Conservation (phyloP, 2,888 invertebrate genomes). For the Xestoiulus laeticollis region DNA sequence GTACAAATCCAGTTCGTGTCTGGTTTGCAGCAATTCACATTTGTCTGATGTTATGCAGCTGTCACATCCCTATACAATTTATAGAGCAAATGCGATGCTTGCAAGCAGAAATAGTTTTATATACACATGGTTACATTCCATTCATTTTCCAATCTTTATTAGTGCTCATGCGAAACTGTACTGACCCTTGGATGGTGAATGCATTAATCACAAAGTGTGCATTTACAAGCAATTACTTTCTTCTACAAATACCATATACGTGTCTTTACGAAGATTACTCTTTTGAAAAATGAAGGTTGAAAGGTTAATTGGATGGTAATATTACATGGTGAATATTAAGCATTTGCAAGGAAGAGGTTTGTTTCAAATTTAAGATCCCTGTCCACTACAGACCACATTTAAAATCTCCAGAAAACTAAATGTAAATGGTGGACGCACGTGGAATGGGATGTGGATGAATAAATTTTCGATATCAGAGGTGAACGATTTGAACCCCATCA, state of each 20-base stretch:
- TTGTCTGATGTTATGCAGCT: neutral
- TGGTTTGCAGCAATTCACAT: neutral
- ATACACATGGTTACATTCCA: conserved; percentile 15
- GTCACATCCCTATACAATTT: neutral
- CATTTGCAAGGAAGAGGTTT: neutral
- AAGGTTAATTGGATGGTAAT: neutral
- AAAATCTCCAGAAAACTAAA: neutral
- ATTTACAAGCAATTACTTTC: neutral
- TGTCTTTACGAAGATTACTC: neutral
- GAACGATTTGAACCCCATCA: conserved; percentile 43
- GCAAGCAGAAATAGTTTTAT: neutral
- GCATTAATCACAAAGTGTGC: neutral
- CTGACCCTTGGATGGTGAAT: neutral
- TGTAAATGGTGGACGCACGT: neutral
- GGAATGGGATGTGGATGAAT: neutral
- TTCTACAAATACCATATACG: neutral
- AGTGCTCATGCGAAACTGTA: neutral
- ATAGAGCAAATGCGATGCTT: neutral
- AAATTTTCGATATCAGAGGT: conserved; percentile 24
- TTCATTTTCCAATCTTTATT: neutral
- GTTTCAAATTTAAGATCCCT: neutral
- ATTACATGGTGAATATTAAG: neutral
- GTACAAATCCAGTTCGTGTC: neutral
- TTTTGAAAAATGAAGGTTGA: neutral
- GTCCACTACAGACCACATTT: neutral